These are phyloP conservation scores for Apotomis turbidana DNA, from an alignment of 2,888 invertebrate genomes.

Conservation along the genomic window DNA sequence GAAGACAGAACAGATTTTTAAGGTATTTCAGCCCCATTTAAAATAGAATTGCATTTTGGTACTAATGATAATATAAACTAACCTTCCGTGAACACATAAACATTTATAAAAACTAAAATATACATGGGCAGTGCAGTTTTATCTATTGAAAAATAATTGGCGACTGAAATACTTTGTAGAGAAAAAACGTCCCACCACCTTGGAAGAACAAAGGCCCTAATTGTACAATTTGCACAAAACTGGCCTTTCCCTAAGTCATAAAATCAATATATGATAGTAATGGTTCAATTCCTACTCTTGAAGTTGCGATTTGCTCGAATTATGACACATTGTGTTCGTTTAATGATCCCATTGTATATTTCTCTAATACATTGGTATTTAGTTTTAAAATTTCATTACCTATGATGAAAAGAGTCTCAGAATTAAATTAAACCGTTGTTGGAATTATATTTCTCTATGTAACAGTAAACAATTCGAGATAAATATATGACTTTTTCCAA, in stretches of 20 bases:
- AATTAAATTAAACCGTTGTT: too few species aligned
- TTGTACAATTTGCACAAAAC: constrained; percentile 14
- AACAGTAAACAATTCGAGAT: too few species aligned
- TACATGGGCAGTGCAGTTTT: neutral
- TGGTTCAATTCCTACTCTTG: too few species aligned
- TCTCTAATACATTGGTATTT: too few species aligned
- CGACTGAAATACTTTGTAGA: constrained; percentile 39
- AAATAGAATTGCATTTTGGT: neutral
- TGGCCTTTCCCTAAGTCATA: constrained; percentile 13
- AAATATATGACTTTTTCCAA: too few species aligned
- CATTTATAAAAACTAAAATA: neutral
- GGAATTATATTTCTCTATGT: too few species aligned
- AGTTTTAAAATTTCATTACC: too few species aligned
- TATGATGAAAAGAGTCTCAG: too few species aligned
- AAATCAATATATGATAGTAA: neutral
- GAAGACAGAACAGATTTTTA: constrained; percentile 3
- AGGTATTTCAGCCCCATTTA: constrained; percentile 2
- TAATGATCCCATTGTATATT: too few species aligned
- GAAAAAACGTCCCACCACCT: constrained; percentile 67
- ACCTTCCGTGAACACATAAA: neutral
- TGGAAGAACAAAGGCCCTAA: constrained; percentile 6
- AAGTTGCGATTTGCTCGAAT: too few species aligned
- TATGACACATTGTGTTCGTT: too few species aligned
- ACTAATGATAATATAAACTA: neutral
- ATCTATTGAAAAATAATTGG: constrained; percentile 22